phyloP scores from a whole-genome alignment of 2,888 invertebrate species.

The Zele albiditarsus region DNA sequence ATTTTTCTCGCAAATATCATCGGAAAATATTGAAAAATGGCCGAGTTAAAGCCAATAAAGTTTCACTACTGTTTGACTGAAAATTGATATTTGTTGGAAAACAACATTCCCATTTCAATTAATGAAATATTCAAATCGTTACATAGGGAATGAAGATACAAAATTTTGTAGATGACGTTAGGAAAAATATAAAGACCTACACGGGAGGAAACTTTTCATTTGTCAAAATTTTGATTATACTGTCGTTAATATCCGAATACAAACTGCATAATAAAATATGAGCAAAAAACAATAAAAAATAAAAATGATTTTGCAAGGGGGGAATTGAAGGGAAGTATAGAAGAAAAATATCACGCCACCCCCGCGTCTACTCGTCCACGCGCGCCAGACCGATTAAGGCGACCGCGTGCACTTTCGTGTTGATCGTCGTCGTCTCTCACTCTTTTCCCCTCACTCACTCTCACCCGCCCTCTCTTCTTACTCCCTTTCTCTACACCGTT shows the following conservation, averaged over 20 bases:
- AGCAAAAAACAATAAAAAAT: not conserved
- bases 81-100: too few species aligned
- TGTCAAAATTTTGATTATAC: too few species aligned
- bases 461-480: not conserved
- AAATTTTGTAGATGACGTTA: too few species aligned
- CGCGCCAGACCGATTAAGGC: conserved; percentile 37
- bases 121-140: too few species aligned
- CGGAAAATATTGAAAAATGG: too few species aligned
- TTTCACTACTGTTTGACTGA: too few species aligned
- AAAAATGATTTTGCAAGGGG: not conserved
- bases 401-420: conserved; percentile 44
- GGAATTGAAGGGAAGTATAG: conserved; percentile 14
- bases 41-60: too few species aligned
- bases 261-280: not conserved
- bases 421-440: conserved; percentile 22
- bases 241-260: not conserved
- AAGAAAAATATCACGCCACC: conserved; percentile 37
- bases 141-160: too few species aligned
- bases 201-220: too few species aligned
- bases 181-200: too few species aligned
- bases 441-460: not conserved
- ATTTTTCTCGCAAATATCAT: too few species aligned
- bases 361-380: conserved; percentile 27
- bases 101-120: too few species aligned
- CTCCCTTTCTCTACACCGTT: conserved; percentile 10